Base-by-base conservation (phyloP, 2,797 vertebrate species). In the Monodelphis domestica region DNA sequence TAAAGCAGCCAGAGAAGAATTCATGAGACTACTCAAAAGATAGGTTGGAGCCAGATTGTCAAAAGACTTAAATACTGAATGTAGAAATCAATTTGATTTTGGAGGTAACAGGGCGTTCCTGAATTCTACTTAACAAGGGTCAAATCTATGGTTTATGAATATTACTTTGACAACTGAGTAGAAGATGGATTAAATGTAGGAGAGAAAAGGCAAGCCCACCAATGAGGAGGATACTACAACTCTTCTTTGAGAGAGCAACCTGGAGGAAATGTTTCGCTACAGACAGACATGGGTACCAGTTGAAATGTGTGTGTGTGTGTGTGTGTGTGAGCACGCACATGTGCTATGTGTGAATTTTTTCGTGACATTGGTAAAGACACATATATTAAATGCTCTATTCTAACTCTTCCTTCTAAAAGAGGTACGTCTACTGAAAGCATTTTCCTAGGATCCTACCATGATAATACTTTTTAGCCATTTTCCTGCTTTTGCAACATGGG, bases 401-500 rank as follows among this genome's bases (percentile, higher is more conserved):
- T 26, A 0, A 12, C 1, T 38, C 88, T 17, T 2, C 57, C 87
- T 91, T 90, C 87, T 89, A 38, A 78, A 93, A 87, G 92, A 63
- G 88, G 91, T 56, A 90, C 53, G 38, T 54, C 90, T 54, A 59
- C 15, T 29, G 33, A 89, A 89, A 30, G 7, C 33, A 63, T 54
- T 54, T 59, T 51, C 78, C 30, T n/a, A 56, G 89, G 54, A 59
- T 56, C 88, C 56, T 93, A 53, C 91, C 24, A 51, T 30, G 51
- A 33, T 54, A 63, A 28, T 55, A 92, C 91, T 91, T 52, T 87
- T 59, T 95, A 54, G 78, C 63, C 45, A 88, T 59, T 63, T 93
- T 91, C 53, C 70, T 92, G 63, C 54, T 94, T 95, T 92, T 29
- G 38, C 54, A 93, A 90, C 56, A 28, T 12, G 90, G 45, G 53